Base-by-base conservation (phyloP, 2,797 vertebrate species). In the Phyllotis vaccarum region DNA sequence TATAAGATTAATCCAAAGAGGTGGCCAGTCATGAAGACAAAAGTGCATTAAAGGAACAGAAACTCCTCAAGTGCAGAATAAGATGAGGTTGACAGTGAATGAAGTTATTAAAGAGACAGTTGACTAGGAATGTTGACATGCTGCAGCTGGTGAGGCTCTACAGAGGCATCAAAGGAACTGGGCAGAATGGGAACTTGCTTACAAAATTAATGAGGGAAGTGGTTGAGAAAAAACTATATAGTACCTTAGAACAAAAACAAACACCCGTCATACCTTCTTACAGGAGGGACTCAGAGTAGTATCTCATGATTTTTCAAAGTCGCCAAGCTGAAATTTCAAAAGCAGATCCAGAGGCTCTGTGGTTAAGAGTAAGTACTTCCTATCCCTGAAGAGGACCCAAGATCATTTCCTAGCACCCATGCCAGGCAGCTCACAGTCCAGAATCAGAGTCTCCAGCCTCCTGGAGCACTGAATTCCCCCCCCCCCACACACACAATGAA, bases 11-110 rank as follows among this genome's bases (percentile, higher is more conserved):
- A 54, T 43, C 17, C 19, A 37, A 70, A 75, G 72, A 86, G 24
- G 58, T 22, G 7, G 29, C 6, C 1, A 11, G 27, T 8, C 6
- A 29, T 60, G 31, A 74, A 52, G 40, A 68, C 0, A 40, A 54
- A 66, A 10, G 46, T 17, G 11, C 7, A 17, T 6, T 46, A 17
- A 29, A 86, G 86, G 37, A 78, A 56, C 4, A 7, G 31, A 34
- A 64, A 66, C 19, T 0, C 70, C 3, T 22, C 21, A 56, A 0
- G 5, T 43, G 37, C 34, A 37, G 79, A 24, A 19, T 75, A 56
- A 74, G 7, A 22, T n/a, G 27, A 0, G 3, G 6, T 1, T 62
- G 62, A n/a, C 3, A 0, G 0, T 29, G 3, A 22, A 1, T 14
- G 75, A 62, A 64, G 31, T 46, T 29, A 1, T 13, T 0, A 12